Percentiles rank a stretch among this genome's conserved stretches.
phyloP scores from a whole-genome alignment of 1,140 invertebrate species.

The Cardiocondyla obscurior region DNA sequence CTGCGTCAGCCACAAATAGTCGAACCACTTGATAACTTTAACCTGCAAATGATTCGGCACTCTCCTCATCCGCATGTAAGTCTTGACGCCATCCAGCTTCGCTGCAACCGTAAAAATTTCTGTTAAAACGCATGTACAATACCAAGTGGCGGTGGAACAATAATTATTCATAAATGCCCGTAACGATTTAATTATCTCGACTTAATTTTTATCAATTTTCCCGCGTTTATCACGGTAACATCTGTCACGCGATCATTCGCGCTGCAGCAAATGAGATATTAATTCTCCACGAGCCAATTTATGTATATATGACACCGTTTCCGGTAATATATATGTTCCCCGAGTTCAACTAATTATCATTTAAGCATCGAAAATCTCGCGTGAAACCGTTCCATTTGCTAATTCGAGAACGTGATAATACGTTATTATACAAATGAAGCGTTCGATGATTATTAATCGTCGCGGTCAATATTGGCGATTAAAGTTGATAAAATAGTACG shows the following conservation, averaged over 20 bases:
- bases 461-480: slow-evolving; percentile 23
- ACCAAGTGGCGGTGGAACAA: background rate
- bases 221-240: background rate
- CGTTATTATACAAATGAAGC: slow-evolving; percentile 21
- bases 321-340: background rate
- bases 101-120: slow-evolving; percentile 87
- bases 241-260: background rate
- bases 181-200: background rate
- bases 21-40: slow-evolving; percentile 99
- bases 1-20: slow-evolving; percentile 99
- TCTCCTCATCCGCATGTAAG: slow-evolving; percentile 98
- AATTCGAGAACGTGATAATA: slow-evolving; percentile 20
- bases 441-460: slow-evolving; percentile 28
- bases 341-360: slow-evolving; percentile 31
- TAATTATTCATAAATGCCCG: background rate
- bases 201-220: background rate
- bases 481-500: slow-evolving; percentile 29
- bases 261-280: background rate
- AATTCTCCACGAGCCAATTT: slow-evolving; percentile 12
- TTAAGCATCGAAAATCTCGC: slow-evolving; percentile 2
- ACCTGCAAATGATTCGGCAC: slow-evolving; percentile 98
- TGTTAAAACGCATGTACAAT: background rate
- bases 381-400: background rate
- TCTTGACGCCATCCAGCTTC: slow-evolving; percentile 98
- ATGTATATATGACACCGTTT: background rate